Conservation (phyloP, 2,797 vertebrate genomes). For the Mus caroli region DNA sequence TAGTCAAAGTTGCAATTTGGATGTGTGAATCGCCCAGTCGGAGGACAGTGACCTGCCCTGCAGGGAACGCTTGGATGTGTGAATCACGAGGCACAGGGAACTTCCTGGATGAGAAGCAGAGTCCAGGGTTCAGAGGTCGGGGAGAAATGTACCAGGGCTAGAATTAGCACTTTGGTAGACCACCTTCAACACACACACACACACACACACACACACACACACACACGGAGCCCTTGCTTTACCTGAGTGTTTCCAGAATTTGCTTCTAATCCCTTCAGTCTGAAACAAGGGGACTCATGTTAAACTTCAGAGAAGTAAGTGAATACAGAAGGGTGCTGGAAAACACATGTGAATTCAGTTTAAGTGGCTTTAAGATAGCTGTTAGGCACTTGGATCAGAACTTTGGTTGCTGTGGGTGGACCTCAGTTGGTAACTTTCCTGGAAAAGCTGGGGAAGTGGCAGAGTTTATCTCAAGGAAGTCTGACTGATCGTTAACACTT, state of each 20-base stretch:
- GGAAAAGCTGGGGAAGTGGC: not conserved
- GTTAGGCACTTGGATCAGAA: not conserved
- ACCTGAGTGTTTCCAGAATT: slow-evolving; percentile 22
- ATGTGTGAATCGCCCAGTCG: too few species aligned
- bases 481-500: slow-evolving; percentile 40
- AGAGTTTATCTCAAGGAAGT: slow-evolving; percentile 57
- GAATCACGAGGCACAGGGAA: slow-evolving; percentile 61
- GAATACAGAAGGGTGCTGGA: not conserved
- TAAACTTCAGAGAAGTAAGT: slow-evolving; percentile 27
- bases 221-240: slow-evolving; percentile 25
- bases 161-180: slow-evolving; percentile 68
- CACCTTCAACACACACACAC: not conserved
- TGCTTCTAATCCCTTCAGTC: slow-evolving; percentile 51
- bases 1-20: slow-evolving; percentile 72
- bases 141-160: slow-evolving; percentile 57
- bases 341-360: not conserved
- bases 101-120: slow-evolving; percentile 52
- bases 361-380: not conserved
- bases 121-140: slow-evolving; percentile 57
- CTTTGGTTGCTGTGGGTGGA: not conserved
- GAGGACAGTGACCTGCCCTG: too few species aligned
- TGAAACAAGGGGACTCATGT: slow-evolving; percentile 41
- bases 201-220: not conserved
- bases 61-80: slow-evolving; percentile 16
- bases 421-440: slow-evolving; percentile 49